These are phyloP conservation scores for Pegea sp. DNA, from an alignment of 23 tunicate species.

Conservation along the genomic window DNA sequence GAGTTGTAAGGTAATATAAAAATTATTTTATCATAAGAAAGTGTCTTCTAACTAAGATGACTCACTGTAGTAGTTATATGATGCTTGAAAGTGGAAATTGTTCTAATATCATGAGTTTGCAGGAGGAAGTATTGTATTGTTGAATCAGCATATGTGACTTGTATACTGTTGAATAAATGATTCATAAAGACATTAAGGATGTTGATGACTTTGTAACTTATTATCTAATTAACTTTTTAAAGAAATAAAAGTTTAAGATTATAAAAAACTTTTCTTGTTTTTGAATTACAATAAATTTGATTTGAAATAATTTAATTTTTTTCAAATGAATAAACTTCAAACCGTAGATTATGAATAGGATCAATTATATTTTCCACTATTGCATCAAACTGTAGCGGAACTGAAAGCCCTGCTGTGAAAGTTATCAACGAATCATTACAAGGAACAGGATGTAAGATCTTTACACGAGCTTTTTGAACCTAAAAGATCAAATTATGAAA, in stretches of 20 bases:
- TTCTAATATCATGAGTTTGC: conserved; percentile 23
- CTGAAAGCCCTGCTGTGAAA: conserved; percentile 42
- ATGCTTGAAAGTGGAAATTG: conserved; percentile 22
- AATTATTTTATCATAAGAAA: too few species aligned
- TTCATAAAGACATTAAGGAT: too few species aligned
- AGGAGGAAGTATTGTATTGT: conserved; percentile 11
- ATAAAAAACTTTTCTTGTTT: not conserved
- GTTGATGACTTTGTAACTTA: too few species aligned
- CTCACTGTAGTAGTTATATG: conserved; percentile 41
- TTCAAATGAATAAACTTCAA: not conserved
- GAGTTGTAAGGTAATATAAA: too few species aligned
- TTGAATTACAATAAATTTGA: not conserved
- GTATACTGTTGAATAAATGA: conserved; percentile 13
- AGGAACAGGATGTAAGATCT: conserved; percentile 38
- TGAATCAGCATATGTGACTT: conserved; percentile 58
- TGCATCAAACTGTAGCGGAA: conserved; percentile 30
- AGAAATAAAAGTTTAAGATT: not conserved
- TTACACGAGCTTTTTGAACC: conserved; percentile 40
- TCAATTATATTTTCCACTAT: conserved; percentile 34
- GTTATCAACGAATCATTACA: conserved; percentile 30
- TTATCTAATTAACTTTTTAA: not conserved
- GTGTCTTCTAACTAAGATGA: too few species aligned
- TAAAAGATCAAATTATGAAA: not conserved
- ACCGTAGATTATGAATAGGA: conserved; percentile 44
- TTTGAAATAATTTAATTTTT: not conserved